These are phyloP conservation scores for Pangasius larnaudii DNA, from an alignment of 2,797 vertebrate species.

Conservation along the genomic window DNA sequence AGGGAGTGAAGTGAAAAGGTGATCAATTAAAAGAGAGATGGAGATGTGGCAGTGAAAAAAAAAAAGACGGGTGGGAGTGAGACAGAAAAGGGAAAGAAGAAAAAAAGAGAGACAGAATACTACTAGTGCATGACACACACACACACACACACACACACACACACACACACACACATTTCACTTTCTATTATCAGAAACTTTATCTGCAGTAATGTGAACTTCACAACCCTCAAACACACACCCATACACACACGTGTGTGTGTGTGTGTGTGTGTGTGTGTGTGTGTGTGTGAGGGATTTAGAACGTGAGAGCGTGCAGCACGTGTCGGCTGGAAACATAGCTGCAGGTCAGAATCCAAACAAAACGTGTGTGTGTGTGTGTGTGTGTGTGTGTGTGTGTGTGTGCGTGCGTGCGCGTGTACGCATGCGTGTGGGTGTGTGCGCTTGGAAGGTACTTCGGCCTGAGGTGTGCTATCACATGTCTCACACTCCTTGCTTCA, in stretches of 20 bases:
- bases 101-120: not conserved
- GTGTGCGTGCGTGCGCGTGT: not conserved
- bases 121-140: not conserved
- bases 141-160: conserved; percentile 6
- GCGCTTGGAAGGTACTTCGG: not conserved
- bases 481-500: conserved; percentile 1
- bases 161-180: conserved; percentile 1
- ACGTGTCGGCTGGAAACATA: conserved; percentile 12
- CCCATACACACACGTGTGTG: not conserved
- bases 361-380: not conserved
- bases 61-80: not conserved
- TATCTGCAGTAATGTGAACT: not conserved
- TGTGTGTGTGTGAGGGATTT: conserved; percentile 1
- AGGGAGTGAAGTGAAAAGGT: not conserved
- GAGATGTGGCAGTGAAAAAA: not conserved
- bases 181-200: not conserved
- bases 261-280: conserved; percentile 16
- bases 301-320: not conserved
- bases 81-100: not conserved
- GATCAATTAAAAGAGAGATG: not conserved
- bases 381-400: not conserved
- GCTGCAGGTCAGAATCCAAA: conserved; percentile 16
- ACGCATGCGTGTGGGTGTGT: not conserved
- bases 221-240: not conserved
- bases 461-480: conserved; percentile 15